phyloP scores from a whole-genome alignment of 2,888 invertebrate species.

The Patella ulyssiponensis region DNA sequence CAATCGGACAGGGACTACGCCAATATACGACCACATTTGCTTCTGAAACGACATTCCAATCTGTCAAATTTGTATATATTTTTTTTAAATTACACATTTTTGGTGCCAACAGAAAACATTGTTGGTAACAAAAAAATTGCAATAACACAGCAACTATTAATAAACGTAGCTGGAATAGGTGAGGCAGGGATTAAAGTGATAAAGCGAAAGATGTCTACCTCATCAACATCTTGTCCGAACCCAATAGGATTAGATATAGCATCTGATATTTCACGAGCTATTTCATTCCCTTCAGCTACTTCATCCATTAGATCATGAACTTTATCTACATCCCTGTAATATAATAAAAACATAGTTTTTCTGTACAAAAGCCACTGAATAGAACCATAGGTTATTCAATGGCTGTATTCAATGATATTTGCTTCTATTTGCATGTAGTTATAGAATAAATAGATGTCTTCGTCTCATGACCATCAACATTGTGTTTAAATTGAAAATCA shows the following conservation, averaged over 20 bases:
- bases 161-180: constrained; percentile 50
- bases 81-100: too few species aligned
- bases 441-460: too few species aligned
- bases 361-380: too few species aligned
- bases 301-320: constrained; percentile 99
- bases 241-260: constrained; percentile 98
- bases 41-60: background rate
- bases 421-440: too few species aligned
- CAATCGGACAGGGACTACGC: too few species aligned
- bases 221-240: constrained; percentile 86
- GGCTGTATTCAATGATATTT: too few species aligned
- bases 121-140: background rate
- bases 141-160: constrained; percentile 39
- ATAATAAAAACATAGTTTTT: constrained; percentile 15
- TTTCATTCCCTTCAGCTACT: constrained; percentile 98
- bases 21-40: too few species aligned
- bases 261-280: constrained; percentile 97
- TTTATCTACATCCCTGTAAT: constrained; percentile 91
- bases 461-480: too few species aligned
- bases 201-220: constrained; percentile 68
- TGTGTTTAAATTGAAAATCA: too few species aligned
- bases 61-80: background rate
- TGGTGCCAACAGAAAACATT: too few species aligned
- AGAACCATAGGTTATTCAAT: too few species aligned
- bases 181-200: constrained; percentile 62